phyloP scores from a whole-genome alignment of 2,888 invertebrate genomes.

The Dolomedes plantarius region DNA sequence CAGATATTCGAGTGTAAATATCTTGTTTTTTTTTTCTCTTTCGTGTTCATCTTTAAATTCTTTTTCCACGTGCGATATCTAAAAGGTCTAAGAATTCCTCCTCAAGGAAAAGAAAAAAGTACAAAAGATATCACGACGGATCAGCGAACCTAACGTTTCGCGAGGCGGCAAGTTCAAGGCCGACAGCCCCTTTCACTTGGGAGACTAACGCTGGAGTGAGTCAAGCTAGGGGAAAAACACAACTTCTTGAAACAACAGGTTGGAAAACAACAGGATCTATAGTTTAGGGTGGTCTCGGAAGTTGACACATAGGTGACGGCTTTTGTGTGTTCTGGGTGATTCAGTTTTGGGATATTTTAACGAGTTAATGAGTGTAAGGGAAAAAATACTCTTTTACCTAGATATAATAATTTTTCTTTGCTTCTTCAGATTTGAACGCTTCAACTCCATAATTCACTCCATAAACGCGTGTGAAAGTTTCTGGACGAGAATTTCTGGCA shows the following conservation, averaged over 20 bases:
- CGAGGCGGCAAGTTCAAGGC: neutral
- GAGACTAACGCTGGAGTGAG: neutral
- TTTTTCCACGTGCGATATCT: neutral
- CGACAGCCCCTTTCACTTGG: neutral
- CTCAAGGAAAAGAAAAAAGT: neutral
- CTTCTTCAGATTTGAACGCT: no score
- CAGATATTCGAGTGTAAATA: no score
- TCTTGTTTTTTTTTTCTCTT: no score
- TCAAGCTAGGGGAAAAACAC: neutral
- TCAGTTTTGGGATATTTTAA: no score
- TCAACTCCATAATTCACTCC: no score
- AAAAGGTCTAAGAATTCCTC: neutral
- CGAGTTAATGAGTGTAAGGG: no score
- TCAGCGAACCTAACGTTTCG: neutral
- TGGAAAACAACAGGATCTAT: slow-evolving; percentile 5
- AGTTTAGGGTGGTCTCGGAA: slow-evolving; percentile 3
- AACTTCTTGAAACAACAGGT: neutral
- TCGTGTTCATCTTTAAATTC: no score
- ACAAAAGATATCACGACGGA: neutral
- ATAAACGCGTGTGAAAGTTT: no score
- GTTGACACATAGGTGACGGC: neutral
- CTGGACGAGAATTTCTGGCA: no score
- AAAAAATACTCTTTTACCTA: no score
- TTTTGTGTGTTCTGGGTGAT: neutral
- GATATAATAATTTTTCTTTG: no score